phyloP scores from a whole-genome alignment of 2,797 vertebrate genomes.

The Sebastes melanostomus region DNA sequence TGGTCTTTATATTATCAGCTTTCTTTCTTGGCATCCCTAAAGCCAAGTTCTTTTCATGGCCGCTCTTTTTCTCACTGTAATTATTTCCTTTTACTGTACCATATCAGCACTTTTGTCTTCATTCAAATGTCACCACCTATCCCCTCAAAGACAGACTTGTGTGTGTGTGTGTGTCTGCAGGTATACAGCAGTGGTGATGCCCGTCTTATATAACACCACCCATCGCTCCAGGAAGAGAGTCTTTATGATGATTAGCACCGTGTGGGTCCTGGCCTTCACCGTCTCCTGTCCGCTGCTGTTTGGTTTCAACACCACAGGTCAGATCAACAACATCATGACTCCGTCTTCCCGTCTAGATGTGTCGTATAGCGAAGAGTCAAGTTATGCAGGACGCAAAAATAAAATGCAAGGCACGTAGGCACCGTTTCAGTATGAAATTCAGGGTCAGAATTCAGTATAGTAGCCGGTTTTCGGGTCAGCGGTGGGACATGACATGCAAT shows the following conservation, averaged over 20 bases:
- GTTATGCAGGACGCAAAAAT: not conserved
- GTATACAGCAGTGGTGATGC: constrained; percentile 95
- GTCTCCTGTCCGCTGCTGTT: constrained; percentile 95
- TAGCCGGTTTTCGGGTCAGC: not conserved
- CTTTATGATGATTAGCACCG: constrained; percentile 88
- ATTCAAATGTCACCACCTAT: constrained; percentile 30
- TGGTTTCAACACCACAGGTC: constrained; percentile 97
- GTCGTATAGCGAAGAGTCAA: not conserved
- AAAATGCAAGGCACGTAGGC: not conserved
- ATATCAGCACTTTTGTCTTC: constrained; percentile 30
- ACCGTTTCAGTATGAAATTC: not conserved
- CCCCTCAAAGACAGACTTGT: not conserved
- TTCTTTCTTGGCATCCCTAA: constrained; percentile 20
- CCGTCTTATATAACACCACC: constrained; percentile 91
- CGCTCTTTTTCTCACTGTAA: constrained; percentile 8
- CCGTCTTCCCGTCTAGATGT: not conserved
- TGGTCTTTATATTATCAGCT: constrained; percentile 13
- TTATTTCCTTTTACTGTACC: constrained; percentile 16
- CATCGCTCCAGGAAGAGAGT: constrained; percentile 91
- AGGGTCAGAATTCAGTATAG: not conserved
- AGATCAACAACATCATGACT: constrained; percentile 34
- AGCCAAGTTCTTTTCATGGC: constrained; percentile 1
- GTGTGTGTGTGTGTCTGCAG: constrained; percentile 70
- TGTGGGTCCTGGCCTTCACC: constrained; percentile 92
- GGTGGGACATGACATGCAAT: not conserved